Evolutionary conservation across 2,113 vertebrate genomes (phyloP), one percentile per base, ranked within the genome.

Genomic region (Myxocyprinus asiaticus): DNA sequence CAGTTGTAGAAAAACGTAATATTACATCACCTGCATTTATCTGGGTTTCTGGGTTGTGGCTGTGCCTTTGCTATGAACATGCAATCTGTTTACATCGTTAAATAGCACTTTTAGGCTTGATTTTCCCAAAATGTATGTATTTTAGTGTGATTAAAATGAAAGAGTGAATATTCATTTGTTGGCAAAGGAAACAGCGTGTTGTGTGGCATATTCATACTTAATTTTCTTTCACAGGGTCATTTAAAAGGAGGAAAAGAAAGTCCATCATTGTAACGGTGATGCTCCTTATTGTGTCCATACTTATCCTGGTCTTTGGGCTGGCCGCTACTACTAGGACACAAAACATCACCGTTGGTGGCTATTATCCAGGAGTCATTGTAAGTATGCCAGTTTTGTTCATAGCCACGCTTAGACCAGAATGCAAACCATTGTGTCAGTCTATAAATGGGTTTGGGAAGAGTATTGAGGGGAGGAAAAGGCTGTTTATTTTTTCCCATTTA

Each of bases 361-460:
- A 99, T 92, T 99, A 99, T 89, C 95, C 98, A 0, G 98, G 98
- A 89, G 94, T 96, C 87, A 98, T 99, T 88, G 97, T 99, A 93
- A 98, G 98, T 97, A 91, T 53, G 2, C 9, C 44, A 4, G 11
- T 56, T 15, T 77, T 58, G 14, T 59, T 48, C 9, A 33, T 33
- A 53, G 11, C 2, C 9, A 43, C 43, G n/a, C 14, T 14, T 58
- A 43, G 8, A 67, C 9, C n/a, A 50, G 59, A 51, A 45, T 51
- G 17, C 22, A 7, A 67, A 58, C 6, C 15, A 48, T 9, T 43
- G 12, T 76, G 1, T 55, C 14, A 9, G 7, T 74, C 17, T 74
- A 59, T 59, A 47, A 47, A 72, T 61, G 42, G 7, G 50, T 55
- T 76, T 64, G 22, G 43, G 48, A 65, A 65, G 73, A 65, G 48